Conservation (phyloP, 1,140 invertebrate species). For the Panulirus ornatus region DNA sequence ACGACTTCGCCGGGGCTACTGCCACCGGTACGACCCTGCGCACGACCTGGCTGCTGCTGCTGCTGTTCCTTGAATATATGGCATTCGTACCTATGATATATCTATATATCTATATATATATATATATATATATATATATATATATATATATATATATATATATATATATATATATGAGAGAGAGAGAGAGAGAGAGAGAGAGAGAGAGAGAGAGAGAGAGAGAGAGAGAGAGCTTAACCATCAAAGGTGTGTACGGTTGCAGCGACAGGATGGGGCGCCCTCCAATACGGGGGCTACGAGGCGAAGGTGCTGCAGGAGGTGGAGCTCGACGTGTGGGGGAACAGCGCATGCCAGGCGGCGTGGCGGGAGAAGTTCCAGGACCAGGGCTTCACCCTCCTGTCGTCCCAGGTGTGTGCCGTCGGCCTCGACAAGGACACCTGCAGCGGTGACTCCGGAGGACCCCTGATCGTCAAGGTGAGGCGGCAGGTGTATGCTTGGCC, state of each 20-base stretch:
- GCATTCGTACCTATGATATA: no score
- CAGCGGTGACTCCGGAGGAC: conserved; percentile 66
- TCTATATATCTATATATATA: no score
- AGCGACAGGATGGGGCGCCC: conserved; percentile 48
- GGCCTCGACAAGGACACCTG: conserved; percentile 54
- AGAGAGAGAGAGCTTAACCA: neutral
- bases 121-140: no score
- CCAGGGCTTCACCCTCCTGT: neutral
- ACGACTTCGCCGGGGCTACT: neutral
- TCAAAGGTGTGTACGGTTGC: neutral
- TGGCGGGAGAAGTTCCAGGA: conserved; percentile 40
- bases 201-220: conserved; percentile 2
- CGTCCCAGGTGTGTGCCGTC: conserved; percentile 47
- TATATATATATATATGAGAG: neutral
- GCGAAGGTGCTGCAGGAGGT: conserved; percentile 42
- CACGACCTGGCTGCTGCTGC: no score
- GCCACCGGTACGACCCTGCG: conserved; percentile 3
- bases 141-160: neutral
- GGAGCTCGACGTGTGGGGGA: conserved; percentile 24
- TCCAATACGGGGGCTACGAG: conserved; percentile 19
- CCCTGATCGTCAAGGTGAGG: conserved; percentile 51
- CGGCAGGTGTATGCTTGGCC: no score
- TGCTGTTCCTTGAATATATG: no score
- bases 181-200: neutral
- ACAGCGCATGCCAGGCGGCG: conserved; percentile 4